Base-by-base conservation (phyloP, 1,140 invertebrate genomes). In the Bombus balteatus region DNA sequence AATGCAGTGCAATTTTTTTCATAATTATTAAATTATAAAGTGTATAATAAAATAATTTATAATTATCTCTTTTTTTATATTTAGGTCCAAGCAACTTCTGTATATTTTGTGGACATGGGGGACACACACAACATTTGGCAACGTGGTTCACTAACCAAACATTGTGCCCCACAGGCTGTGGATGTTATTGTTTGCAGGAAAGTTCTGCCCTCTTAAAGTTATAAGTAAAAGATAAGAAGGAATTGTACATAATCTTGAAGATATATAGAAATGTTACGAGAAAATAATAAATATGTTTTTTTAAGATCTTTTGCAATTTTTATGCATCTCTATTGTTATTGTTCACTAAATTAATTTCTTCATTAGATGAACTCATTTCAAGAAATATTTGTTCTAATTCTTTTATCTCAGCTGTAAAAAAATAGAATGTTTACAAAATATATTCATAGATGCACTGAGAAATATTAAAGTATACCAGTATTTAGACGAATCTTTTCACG, bases 41-140 rank as follows among this genome's bases (percentile, higher is more conserved):
- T 80, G 13, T 75, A 62, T 22, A 12, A 9, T 57, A 82, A 37
- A 32, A 68, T 70, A 34, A 66, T 66, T 72, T 65, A 85, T 80
- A 32, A 22, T 34, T 37, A 28, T 41, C 1, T n/a, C 18, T 10
- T 43, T 9, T 34, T 62, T 62, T 22, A 25, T 89, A 89, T 93
- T 89, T 73, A 97, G 96, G 96, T 57, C 96, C 97, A 2, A 97
- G 97, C 28, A 98, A 97, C 91, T 97, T 97, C 87, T 99, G 98
- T 92, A 94, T 98, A 43, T 95, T 97, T 41, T 99, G 98, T 95
- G 98, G 98, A 3, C 98, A 99, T 95, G 98, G 98, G 59, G 98
- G 98, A 15, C 99, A 99, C 93, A 97, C 97, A 8, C 94, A 96
- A 79, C 98, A 99, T 94, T 96, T 99, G 92, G 94, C 96, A 85